A percentile compares a stretch with the other conserved stretches of the same genome.
These are phyloP conservation scores for Periparus ater DNA, from an alignment of 2,797 vertebrate species.

Conservation along the genomic window DNA sequence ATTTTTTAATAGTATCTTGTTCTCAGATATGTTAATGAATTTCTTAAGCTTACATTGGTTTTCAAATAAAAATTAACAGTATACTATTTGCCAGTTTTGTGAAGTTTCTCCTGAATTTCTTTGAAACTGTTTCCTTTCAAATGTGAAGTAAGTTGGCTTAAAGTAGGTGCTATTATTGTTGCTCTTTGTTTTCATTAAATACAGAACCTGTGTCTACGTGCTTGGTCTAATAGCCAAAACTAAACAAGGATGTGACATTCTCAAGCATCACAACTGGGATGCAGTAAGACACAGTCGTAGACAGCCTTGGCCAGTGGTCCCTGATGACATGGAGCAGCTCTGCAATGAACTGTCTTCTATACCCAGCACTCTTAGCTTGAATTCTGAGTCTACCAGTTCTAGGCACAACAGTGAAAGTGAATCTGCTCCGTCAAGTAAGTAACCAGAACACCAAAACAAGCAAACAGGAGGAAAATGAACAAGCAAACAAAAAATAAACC, in stretches of 20 bases:
- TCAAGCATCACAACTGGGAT: constrained; percentile 95
- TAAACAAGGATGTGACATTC: constrained; percentile 93
- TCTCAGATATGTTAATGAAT: background rate
- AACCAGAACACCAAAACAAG: background rate
- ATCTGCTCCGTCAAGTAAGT: constrained; percentile 92
- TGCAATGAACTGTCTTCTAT: constrained; percentile 93
- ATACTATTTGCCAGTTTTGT: background rate
- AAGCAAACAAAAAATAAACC: background rate
- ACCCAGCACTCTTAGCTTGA: constrained; percentile 95
- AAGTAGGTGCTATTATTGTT: background rate
- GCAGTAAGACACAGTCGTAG: constrained; percentile 93
- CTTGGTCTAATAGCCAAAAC: constrained; percentile 96
- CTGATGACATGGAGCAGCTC: constrained; percentile 92
- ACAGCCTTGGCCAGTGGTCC: constrained; percentile 94
- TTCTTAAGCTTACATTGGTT: background rate
- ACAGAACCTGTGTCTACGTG: constrained; percentile 85
- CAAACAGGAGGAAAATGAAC: background rate
- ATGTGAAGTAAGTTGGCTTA: background rate
- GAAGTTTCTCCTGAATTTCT: background rate
- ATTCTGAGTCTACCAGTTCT: constrained; percentile 96
- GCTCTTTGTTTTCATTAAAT: constrained; percentile 18
- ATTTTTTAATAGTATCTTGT: background rate
- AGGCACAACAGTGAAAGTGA: constrained; percentile 98
- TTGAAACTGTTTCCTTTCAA: background rate
- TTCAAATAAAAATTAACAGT: background rate